Evolutionary conservation across 2,888 invertebrate genomes (phyloP).

Genomic region (Brenthis daphne): DNA sequence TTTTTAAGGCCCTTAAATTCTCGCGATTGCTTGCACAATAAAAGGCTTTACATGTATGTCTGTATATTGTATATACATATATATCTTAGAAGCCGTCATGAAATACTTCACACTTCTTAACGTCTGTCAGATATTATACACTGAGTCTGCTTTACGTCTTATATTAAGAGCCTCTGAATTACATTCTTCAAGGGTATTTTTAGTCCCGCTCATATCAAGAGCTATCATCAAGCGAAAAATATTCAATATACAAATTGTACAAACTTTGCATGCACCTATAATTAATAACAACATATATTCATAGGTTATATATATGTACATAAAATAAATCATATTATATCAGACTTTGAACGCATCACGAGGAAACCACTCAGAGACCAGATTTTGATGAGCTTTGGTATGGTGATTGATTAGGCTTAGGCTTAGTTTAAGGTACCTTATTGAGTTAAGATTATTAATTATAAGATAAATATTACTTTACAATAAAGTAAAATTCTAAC

Average conservation of each 20-base stretch:
- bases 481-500: no score
- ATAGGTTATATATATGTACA: not conserved
- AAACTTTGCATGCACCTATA: no score
- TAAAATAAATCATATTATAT: not conserved
- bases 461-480: no score
- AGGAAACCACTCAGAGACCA: no score
- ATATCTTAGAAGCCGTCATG: conserved; percentile 25
- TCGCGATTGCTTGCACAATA: conserved; percentile 14
- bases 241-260: conserved; percentile 27
- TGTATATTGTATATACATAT: not conserved
- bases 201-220: conserved; percentile 44
- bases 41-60: conserved; percentile 11
- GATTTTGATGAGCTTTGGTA: no score
- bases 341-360: no score
- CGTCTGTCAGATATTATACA: conserved; percentile 58
- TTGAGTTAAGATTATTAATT: no score
- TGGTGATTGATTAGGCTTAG: no score
- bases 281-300: no score
- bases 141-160: conserved; percentile 64
- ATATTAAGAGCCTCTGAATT: conserved; percentile 41
- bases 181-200: conserved; percentile 48
- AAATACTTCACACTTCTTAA: conserved; percentile 53
- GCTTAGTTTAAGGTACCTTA: no score
- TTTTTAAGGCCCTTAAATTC: conserved; percentile 22
- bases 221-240: conserved; percentile 34